Conservation (phyloP, 2,113 vertebrate genomes). For the Plectropomus leopardus region DNA sequence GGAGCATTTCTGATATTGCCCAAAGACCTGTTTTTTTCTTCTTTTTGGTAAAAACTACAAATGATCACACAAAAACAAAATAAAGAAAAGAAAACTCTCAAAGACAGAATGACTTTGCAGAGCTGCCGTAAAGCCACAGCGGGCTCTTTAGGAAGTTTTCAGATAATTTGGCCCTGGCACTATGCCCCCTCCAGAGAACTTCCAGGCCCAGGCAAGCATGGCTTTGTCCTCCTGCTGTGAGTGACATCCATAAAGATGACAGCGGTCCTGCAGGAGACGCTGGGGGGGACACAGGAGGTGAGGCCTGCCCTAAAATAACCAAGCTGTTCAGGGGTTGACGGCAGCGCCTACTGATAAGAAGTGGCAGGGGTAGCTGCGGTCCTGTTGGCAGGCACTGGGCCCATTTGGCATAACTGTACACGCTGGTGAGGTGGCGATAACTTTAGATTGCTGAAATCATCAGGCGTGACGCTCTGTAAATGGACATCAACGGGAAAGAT, state of each 20-base stretch:
- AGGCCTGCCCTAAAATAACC: conserved; percentile 56
- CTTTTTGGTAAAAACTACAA: too few relatives aligned
- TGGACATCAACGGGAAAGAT: conserved; percentile 45
- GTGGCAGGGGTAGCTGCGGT: conserved; percentile 25
- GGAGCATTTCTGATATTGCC: too few relatives aligned
- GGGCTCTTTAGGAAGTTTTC: conserved; percentile 16
- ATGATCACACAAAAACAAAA: too few relatives aligned
- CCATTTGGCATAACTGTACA: conserved; percentile 51
- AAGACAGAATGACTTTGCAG: conserved; percentile 26
- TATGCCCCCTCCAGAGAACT: conserved; percentile 16
- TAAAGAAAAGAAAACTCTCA: too few relatives aligned
- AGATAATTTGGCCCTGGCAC: conserved; percentile 13
- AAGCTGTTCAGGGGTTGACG: conserved; percentile 7
- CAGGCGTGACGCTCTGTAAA: conserved; percentile 47
- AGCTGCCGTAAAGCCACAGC: conserved; percentile 13
- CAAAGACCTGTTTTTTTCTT: too few relatives aligned
- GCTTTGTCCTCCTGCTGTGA: conserved; percentile 16
- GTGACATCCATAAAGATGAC: conserved; percentile 60
- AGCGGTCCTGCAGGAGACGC: conserved; percentile 26
- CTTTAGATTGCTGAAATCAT: conserved; percentile 57
- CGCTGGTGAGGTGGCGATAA: conserved; percentile 52
- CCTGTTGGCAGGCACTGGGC: conserved; percentile 38
- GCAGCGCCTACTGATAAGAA: conserved; percentile 18
- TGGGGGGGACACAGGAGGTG: conserved; percentile 11
- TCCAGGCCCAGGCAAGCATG: conserved; percentile 4